Conservation (phyloP, 1,140 invertebrate genomes). For the Matsumurasca onukii region DNA sequence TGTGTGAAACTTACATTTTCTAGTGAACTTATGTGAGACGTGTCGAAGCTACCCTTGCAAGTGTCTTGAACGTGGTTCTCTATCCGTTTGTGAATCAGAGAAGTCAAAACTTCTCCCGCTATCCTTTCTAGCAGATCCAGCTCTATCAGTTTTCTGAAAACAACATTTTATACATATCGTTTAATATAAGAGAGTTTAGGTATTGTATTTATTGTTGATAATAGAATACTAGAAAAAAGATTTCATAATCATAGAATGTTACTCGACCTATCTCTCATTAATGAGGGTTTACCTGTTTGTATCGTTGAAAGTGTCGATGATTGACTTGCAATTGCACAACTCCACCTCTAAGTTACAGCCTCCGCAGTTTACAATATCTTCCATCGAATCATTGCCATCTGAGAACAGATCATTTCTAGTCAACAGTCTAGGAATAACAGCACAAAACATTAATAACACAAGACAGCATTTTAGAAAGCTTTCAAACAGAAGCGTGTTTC, state of each 20-base stretch:
- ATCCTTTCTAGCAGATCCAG: slow-evolving; percentile 76
- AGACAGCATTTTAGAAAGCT: neutral
- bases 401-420: slow-evolving; percentile 31
- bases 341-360: slow-evolving; percentile 70
- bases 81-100: slow-evolving; percentile 77
- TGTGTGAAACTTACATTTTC: slow-evolving; percentile 59
- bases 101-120: slow-evolving; percentile 76
- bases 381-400: slow-evolving; percentile 56
- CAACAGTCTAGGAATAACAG: neutral
- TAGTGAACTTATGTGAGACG: slow-evolving; percentile 67
- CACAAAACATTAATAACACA: neutral
- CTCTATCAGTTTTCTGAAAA: slow-evolving; percentile 60
- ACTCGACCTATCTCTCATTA: no score
- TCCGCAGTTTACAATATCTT: slow-evolving; percentile 60
- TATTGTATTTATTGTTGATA: no score
- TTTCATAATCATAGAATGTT: neutral
- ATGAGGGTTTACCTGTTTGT: slow-evolving; percentile 72
- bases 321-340: slow-evolving; percentile 71
- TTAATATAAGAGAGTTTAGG: no score
- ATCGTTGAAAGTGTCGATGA: slow-evolving; percentile 74
- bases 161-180: no score
- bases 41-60: slow-evolving; percentile 82
- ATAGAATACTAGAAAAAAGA: neutral
- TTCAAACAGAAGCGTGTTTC: neutral
- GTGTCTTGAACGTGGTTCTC: slow-evolving; percentile 74